Conservation (phyloP, 1,140 invertebrate species). For the Drosophila parvula region DNA sequence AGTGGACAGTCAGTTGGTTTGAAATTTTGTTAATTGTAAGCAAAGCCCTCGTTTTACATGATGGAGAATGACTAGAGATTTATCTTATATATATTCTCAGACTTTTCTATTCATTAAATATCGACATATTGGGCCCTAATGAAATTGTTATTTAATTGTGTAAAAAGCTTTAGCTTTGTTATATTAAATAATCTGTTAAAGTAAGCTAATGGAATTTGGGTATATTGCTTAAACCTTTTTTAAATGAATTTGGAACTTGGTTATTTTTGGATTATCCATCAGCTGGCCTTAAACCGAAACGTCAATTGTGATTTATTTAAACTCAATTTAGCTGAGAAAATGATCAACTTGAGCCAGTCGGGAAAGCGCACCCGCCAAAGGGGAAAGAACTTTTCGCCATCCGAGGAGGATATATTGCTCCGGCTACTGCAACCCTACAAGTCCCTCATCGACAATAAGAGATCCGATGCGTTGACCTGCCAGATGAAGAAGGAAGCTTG, state of each 20-base stretch:
- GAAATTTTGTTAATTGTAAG: background rate
- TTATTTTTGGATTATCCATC: slow-evolving; percentile 12
- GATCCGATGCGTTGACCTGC: slow-evolving; percentile 17
- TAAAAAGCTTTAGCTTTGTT: too few species aligned
- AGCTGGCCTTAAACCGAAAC: slow-evolving; percentile 17
- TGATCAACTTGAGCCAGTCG: background rate
- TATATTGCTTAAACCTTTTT: slow-evolving; percentile 1
- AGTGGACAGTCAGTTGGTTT: background rate
- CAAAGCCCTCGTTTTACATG: too few species aligned
- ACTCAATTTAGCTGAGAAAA: slow-evolving; percentile 9
- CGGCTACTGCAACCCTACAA: slow-evolving; percentile 5
- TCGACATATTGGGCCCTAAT: too few species aligned
- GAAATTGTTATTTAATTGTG: background rate
- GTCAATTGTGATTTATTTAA: slow-evolving; percentile 19
- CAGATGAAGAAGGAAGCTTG: slow-evolving; percentile 24
- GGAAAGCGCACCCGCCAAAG: slow-evolving; percentile 20
- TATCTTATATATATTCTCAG: too few species aligned
- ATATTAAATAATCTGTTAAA: background rate
- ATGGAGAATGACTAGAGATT: too few species aligned
- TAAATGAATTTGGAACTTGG: background rate
- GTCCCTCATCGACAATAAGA: slow-evolving; percentile 21
- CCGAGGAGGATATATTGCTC: slow-evolving; percentile 13
- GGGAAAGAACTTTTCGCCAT: slow-evolving; percentile 21
- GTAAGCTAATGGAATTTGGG: background rate
- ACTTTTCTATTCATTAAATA: too few species aligned